Percentiles rank a stretch among this genome's conserved stretches.
Evolutionary conservation across 2,888 invertebrate genomes (phyloP).

Genomic region (Polydrusus pterygomalis): DNA sequence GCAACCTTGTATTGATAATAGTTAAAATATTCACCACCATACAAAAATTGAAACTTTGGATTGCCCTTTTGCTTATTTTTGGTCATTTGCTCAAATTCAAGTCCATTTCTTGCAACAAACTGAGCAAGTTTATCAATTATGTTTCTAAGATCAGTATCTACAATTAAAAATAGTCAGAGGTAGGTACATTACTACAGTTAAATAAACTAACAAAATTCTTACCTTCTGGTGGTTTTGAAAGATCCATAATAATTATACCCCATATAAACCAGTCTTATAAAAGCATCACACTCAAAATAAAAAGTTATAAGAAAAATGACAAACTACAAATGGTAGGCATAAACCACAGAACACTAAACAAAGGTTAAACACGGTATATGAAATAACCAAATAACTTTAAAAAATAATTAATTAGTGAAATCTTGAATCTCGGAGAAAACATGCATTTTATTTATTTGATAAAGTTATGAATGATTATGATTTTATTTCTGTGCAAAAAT

Average conservation of each 20-base stretch:
- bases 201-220: not conserved
- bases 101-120: constrained; percentile 99
- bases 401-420: too few species aligned
- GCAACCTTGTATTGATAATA: constrained; percentile 98
- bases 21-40: constrained; percentile 95
- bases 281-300: not conserved
- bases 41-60: constrained; percentile 97
- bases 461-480: too few species aligned
- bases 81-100: constrained; percentile 99
- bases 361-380: too few species aligned
- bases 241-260: constrained; percentile 10
- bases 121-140: constrained; percentile 99
- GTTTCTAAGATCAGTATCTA: constrained; percentile 95
- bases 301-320: not conserved
- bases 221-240: constrained; percentile 30
- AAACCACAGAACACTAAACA: too few species aligned
- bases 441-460: too few species aligned
- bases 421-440: too few species aligned
- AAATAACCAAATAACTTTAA: too few species aligned
- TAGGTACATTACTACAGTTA: constrained; percentile 21
- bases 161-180: constrained; percentile 53
- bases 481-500: too few species aligned
- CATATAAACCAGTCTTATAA: not conserved
- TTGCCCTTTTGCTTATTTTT: constrained; percentile 99
- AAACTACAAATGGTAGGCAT: too few species aligned